These are phyloP conservation scores for Augochlorella aurata DNA, from an alignment of 2,888 invertebrate genomes.

Conservation along the genomic window DNA sequence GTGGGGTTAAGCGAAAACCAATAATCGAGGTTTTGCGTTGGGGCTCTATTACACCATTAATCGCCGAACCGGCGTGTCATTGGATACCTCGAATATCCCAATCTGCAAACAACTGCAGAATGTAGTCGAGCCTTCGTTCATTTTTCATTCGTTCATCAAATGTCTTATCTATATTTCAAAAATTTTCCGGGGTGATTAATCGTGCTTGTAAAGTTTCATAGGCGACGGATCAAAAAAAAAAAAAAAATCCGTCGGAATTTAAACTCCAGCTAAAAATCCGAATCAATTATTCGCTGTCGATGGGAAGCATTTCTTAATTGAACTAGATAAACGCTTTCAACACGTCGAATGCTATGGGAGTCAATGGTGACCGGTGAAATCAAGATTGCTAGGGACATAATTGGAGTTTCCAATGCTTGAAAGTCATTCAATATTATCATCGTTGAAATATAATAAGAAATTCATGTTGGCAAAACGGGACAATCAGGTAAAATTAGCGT, in stretches of 20 bases:
- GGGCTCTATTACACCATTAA: conserved; percentile 55
- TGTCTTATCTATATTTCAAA: conserved; percentile 37
- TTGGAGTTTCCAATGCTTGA: too few relatives aligned
- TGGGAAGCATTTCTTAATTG: neutral
- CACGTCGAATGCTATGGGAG: too few relatives aligned
- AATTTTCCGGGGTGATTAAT: conserved; percentile 21
- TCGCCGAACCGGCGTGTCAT: conserved; percentile 37
- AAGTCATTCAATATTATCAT: too few relatives aligned
- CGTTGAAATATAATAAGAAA: too few relatives aligned
- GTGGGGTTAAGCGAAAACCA: conserved; percentile 66
- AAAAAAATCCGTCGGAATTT: neutral
- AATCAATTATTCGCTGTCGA: neutral
- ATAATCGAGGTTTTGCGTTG: conserved; percentile 58
- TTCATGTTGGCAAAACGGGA: too few relatives aligned
- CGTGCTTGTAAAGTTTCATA: neutral
- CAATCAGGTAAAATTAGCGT: too few relatives aligned
- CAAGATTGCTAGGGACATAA: too few relatives aligned
- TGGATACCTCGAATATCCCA: conserved; percentile 24
- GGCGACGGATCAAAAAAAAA: too few relatives aligned
- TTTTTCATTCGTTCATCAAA: conserved; percentile 30
- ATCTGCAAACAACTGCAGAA: conserved; percentile 22
- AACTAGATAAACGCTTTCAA: too few relatives aligned
- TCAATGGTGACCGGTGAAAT: too few relatives aligned
- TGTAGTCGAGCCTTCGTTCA: neutral
- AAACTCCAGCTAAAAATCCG: neutral